A percentile compares a stretch with the other conserved stretches of the same genome.
phyloP scores from a whole-genome alignment of 2,888 invertebrate genomes.

The Agrochola litura region DNA sequence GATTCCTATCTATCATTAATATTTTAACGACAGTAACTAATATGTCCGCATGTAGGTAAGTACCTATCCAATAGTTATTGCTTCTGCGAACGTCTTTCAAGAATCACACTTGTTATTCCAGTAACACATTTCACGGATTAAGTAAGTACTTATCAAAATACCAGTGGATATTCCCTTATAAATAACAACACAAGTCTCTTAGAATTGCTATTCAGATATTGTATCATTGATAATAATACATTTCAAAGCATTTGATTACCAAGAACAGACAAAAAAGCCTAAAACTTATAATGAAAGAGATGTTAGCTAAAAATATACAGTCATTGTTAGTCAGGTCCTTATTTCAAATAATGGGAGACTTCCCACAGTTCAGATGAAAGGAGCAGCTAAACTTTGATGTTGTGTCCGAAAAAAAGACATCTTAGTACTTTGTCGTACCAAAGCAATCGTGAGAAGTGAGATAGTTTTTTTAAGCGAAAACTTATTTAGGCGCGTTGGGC shows the following conservation, averaged over 20 bases:
- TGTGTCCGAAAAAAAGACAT: too few relatives aligned
- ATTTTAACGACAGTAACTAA: conserved; percentile 4
- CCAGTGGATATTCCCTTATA: not conserved
- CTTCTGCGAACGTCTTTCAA: not conserved
- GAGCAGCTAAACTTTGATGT: too few relatives aligned
- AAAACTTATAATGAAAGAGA: not conserved
- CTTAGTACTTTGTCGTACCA: too few relatives aligned
- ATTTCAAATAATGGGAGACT: not conserved
- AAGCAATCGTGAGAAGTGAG: too few relatives aligned
- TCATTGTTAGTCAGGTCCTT: conserved; percentile 17
- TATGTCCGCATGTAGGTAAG: not conserved
- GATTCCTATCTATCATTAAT: not conserved
- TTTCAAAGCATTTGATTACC: not conserved
- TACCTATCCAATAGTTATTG: not conserved
- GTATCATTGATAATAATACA: not conserved
- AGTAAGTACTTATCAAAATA: not conserved
- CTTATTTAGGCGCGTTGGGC: too few relatives aligned
- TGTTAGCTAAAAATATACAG: conserved; percentile 12
- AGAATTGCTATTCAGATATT: not conserved
- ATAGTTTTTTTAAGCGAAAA: too few relatives aligned
- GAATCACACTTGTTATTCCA: not conserved
- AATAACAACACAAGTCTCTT: not conserved
- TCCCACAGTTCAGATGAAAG: conserved; percentile 21
- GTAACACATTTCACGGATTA: not conserved
- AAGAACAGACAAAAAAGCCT: not conserved